These are phyloP conservation scores for Podiceps cristatus DNA, from an alignment of 2,113 vertebrate genomes.

Conservation along the genomic window DNA sequence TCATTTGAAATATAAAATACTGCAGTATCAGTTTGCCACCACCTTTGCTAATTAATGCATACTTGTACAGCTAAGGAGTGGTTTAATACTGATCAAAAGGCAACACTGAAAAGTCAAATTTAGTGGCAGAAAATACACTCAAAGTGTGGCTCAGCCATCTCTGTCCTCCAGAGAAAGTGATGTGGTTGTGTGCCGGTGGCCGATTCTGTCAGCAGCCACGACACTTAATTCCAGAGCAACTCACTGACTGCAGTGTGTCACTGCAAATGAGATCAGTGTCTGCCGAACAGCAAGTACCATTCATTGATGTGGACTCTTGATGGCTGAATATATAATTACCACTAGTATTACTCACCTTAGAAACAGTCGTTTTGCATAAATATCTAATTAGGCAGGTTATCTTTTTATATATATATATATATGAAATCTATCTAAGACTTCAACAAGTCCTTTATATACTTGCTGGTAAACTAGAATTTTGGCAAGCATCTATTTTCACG, in stretches of 20 bases:
- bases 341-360: constrained; percentile 73
- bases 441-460: constrained; percentile 21
- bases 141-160: background rate
- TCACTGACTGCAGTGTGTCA: background rate
- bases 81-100: background rate
- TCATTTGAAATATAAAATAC: background rate
- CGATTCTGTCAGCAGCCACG: background rate
- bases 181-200: background rate
- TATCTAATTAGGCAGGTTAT: constrained; percentile 75
- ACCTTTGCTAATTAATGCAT: background rate
- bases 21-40: background rate
- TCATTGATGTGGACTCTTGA: constrained; percentile 71
- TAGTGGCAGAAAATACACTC: background rate
- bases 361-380: constrained; percentile 76
- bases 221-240: background rate
- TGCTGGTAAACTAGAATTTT: constrained; percentile 54
- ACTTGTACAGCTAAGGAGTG: background rate
- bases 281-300: constrained; percentile 23
- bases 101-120: background rate
- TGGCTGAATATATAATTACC: constrained; percentile 68
- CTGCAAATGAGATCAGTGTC: background rate
- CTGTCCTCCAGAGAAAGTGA: background rate
- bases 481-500: constrained; percentile 28
- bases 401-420: constrained; percentile 33
- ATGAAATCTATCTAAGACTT: constrained; percentile 60